phyloP scores from a whole-genome alignment of 2,888 invertebrate genomes.

The Trachelus stipa region DNA sequence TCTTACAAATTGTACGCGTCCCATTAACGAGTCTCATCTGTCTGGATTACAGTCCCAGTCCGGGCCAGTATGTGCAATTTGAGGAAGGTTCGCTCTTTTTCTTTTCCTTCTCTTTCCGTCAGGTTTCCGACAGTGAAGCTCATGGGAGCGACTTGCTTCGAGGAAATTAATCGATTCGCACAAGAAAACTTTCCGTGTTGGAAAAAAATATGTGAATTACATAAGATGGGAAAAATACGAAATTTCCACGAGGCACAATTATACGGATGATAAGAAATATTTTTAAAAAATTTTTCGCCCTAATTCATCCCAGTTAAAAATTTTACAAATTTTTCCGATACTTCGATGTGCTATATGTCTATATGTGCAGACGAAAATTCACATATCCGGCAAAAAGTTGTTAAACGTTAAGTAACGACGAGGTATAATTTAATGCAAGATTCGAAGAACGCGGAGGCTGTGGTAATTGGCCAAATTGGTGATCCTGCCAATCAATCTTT shows the following conservation, averaged over 20 bases:
- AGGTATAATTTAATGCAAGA: not conserved
- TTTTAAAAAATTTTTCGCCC: not conserved
- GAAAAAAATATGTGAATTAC: not conserved
- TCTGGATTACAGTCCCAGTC: conserved; percentile 47
- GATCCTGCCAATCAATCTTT: conserved; percentile 64
- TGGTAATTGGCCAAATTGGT: conserved; percentile 61
- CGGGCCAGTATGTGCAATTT: not conserved
- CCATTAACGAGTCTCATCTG: conserved; percentile 59
- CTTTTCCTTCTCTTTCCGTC: not conserved
- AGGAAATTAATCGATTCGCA: not conserved
- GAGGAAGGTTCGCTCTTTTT: not conserved
- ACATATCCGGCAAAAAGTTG: not conserved
- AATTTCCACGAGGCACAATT: not conserved
- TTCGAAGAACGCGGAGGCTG: conserved; percentile 44
- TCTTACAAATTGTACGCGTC: conserved; percentile 58
- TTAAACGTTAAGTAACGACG: not conserved
- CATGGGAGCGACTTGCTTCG: not conserved
- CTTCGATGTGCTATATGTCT: not conserved
- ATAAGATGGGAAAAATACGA: not conserved
- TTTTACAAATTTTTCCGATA: not conserved
- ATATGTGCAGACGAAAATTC: not conserved
- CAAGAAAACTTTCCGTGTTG: not conserved
- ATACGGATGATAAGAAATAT: not conserved
- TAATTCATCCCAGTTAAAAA: not conserved
- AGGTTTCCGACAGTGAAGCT: not conserved